phyloP scores from a whole-genome alignment of 2,888 invertebrate genomes.

The Pollenia amentaria region DNA sequence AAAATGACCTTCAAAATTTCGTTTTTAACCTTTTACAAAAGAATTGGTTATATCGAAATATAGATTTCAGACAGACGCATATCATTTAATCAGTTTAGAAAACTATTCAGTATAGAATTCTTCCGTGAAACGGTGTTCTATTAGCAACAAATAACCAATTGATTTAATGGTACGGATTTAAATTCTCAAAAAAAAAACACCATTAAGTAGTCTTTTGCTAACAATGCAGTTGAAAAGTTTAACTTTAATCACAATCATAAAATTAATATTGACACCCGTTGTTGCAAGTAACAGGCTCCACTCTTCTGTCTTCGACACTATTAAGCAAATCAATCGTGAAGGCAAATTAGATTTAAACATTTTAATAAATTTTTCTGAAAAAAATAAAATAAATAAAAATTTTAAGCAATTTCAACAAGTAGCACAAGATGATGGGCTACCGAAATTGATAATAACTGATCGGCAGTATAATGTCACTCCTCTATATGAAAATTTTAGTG shows the following conservation, averaged over 20 bases:
- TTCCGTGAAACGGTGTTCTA: no score
- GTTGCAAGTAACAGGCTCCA: neutral
- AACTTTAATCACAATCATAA: neutral
- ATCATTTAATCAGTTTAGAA: no score
- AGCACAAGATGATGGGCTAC: neutral
- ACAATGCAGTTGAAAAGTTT: constrained; percentile 18
- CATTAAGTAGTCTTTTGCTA: neutral
- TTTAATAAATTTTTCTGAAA: constrained; percentile 8
- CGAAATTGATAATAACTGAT: constrained; percentile 2
- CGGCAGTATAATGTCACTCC: neutral
- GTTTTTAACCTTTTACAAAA: no score
- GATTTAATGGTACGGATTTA: no score
- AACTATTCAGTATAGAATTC: no score
- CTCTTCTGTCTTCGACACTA: neutral
- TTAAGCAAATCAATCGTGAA: neutral
- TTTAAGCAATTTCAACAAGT: neutral
- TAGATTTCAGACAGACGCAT: no score
- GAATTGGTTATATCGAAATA: no score
- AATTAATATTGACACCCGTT: neutral
- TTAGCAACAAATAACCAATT: no score
- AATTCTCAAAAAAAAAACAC: no score
- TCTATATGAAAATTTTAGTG: constrained; percentile 2
- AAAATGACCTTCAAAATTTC: no score
- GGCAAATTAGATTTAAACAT: neutral
- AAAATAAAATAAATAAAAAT: neutral